Evolutionary conservation across 2,888 invertebrate genomes (phyloP).

Genomic region (Macrophya annulata): DNA sequence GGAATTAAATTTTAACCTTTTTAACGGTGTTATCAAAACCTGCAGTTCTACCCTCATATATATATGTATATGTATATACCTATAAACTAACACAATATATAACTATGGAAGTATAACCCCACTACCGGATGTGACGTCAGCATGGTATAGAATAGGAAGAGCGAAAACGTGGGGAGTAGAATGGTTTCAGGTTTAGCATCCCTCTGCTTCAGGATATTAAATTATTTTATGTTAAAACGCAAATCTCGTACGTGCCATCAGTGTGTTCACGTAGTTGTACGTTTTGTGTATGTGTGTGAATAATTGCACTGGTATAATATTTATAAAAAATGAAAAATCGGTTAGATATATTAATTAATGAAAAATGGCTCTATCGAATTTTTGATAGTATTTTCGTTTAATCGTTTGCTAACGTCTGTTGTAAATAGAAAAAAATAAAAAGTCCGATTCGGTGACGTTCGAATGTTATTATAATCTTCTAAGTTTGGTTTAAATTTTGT

Average conservation of each 20-base stretch:
- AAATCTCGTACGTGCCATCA: conserved; percentile 28
- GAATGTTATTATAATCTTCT: background rate
- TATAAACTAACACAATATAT: background rate
- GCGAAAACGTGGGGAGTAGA: background rate
- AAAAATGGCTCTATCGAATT: background rate
- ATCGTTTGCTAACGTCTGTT: background rate
- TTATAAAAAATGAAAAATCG: background rate
- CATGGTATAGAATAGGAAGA: background rate
- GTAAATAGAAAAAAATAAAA: background rate
- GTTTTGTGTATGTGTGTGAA: background rate
- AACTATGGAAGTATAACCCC: background rate
- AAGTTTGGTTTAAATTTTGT: background rate
- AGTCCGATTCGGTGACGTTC: background rate
- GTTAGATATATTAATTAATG: background rate
- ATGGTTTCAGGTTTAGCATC: background rate
- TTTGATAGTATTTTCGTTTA: too few species aligned
- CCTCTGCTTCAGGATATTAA: conserved; percentile 35
- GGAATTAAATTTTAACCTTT: background rate
- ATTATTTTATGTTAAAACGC: conserved; percentile 28
- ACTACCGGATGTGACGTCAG: background rate
- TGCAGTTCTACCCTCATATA: background rate
- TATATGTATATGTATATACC: too few species aligned
- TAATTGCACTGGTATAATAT: background rate
- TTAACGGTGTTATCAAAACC: background rate
- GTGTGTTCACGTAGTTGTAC: background rate